Evolutionary conservation across 1,140 invertebrate genomes (phyloP).

Genomic region (Ephestia elutella): DNA sequence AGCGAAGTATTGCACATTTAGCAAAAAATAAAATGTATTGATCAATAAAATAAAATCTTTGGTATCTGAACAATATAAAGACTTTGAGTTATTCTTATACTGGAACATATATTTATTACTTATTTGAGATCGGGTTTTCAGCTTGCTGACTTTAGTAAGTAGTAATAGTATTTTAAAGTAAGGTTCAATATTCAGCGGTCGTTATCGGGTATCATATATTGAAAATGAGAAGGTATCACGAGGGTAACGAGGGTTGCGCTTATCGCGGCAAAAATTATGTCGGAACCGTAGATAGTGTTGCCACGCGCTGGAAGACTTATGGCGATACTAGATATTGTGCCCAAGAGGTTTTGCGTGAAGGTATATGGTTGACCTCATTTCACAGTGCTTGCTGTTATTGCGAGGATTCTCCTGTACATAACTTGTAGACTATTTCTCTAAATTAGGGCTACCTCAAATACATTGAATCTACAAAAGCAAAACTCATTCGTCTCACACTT

Average conservation of each 20-base stretch:
- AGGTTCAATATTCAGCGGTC: constrained; percentile 15
- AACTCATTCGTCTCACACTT: no score
- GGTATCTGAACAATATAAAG: no score
- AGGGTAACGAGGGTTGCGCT: background rate
- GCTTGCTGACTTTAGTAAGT: no score
- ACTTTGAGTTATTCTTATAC: no score
- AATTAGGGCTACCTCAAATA: no score
- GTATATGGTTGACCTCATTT: background rate
- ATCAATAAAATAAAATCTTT: no score
- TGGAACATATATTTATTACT: no score
- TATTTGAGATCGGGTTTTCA: no score
- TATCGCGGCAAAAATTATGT: background rate
- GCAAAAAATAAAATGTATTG: no score
- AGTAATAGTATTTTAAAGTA: constrained; percentile 6
- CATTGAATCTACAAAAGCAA: no score
- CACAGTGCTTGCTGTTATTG: background rate
- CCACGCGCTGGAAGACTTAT: background rate
- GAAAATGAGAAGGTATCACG: background rate
- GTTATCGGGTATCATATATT: background rate
- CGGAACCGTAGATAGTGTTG: background rate
- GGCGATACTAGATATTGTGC: background rate
- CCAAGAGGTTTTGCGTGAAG: background rate
- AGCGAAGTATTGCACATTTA: no score
- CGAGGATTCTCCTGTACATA: background rate
- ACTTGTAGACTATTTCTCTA: no score